Conservation (phyloP, 1,140 invertebrate genomes). For the Achroia grisella region DNA sequence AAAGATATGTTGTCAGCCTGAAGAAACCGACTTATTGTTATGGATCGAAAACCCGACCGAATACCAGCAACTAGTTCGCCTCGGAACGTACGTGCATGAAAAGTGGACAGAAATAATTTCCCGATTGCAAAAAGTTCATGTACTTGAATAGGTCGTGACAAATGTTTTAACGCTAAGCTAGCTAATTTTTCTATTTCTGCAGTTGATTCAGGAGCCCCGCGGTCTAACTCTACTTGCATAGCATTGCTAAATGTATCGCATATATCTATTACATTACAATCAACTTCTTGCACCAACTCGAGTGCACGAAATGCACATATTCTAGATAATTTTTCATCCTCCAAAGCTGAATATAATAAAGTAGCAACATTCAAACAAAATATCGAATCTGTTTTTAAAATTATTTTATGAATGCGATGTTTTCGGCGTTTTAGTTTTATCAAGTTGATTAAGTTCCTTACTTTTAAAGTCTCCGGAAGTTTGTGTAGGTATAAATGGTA, state of each 20-base stretch:
- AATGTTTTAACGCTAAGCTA: constrained; percentile 25
- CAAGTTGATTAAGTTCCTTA: constrained; percentile 25
- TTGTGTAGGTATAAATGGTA: constrained; percentile 46
- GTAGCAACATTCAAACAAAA: constrained; percentile 59
- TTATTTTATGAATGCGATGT: constrained; percentile 27
- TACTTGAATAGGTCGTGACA: constrained; percentile 34
- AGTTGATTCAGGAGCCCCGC: constrained; percentile 37
- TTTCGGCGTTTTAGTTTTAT: constrained; percentile 34
- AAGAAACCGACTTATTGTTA: constrained; percentile 54
- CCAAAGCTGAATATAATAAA: constrained; percentile 39
- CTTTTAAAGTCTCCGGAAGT: constrained; percentile 33
- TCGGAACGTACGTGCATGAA: constrained; percentile 43
- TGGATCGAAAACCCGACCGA: constrained; percentile 50
- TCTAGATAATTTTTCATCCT: constrained; percentile 42
- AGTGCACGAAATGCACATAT: constrained; percentile 42
- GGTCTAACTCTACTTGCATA: constrained; percentile 49
- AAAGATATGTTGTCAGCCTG: constrained; percentile 44
- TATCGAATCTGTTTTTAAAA: constrained; percentile 47
- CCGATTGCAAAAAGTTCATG: constrained; percentile 57
- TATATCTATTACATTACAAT: constrained; percentile 43
- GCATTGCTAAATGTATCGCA: constrained; percentile 47
- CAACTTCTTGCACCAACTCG: constrained; percentile 36
- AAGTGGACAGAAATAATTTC: constrained; percentile 53
- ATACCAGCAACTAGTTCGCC: constrained; percentile 45
- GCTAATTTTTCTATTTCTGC: constrained; percentile 43